Base-by-base conservation (phyloP, 1,140 invertebrate genomes). In the Drosophila nebulosa region DNA sequence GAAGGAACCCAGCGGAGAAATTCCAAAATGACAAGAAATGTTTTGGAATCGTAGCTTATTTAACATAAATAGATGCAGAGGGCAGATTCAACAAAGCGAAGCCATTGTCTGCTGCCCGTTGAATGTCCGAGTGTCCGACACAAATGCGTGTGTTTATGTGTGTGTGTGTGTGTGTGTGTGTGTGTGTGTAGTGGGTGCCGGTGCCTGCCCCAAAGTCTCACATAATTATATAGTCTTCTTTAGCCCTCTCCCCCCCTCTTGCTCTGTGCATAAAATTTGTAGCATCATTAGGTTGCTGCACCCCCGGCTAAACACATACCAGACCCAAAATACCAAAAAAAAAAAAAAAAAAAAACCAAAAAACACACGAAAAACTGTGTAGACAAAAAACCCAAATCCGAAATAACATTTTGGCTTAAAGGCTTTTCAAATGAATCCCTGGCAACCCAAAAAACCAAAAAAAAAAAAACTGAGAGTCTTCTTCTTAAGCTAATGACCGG, bases 341-440 rank as follows among this genome's bases (percentile, higher is more conserved):
- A 61, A 24, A 56, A 39, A 18, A 46, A 24, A 39, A 59, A 74
- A 30, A 61, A 64, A 52, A 72, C 50, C n/a, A n/a, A n/a, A 68
- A n/a, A 55, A 50, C 35, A 27, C 63, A 39, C 50, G 24, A 66
- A 36, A 21, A 21, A 46, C 16, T 46, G 39, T 46, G 16, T 46
- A 46, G 39, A 83, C 57, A 73, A 84, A 67, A 77, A 66, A 56
- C 68, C 32, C 58, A 50, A 59, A 68, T 60, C 69, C 75, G 46
- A 69, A 79, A 84, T 67, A 77, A 72, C 60, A 78, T 88, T 81
- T 78, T 88, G 81, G 81, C 81, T 86, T 86, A 69, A 86, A 86
- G 81, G 81, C 81, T 86, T 86, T 86, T 86, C 83, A 86, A 86
- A 86, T 86, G 81, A 86, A 86, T 81, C 81, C 83, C 69, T 75